Conservation (phyloP, 2,113 vertebrate species). For the Azemiops feae region DNA sequence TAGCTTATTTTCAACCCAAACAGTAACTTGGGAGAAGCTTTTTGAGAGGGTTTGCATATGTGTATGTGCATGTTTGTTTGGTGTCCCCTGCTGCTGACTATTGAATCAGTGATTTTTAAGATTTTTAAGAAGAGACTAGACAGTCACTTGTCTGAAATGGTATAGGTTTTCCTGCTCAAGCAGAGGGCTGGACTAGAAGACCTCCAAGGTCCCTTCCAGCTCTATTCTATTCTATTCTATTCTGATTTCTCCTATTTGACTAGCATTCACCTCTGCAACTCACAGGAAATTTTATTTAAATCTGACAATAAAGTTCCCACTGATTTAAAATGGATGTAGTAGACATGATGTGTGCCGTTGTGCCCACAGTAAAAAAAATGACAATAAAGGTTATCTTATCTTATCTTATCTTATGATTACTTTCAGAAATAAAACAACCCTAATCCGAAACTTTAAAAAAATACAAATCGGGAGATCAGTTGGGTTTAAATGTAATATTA, state of each 20-base stretch:
- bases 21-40: background rate
- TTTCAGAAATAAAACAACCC: background rate
- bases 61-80: background rate
- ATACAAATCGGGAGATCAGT: background rate
- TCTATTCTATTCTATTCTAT: too few relatives aligned
- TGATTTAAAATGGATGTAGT: background rate
- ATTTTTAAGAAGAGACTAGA: too few relatives aligned
- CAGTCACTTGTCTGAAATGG: too few relatives aligned
- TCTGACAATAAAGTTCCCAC: background rate
- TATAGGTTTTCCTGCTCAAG: too few relatives aligned
- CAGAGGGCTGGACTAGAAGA: too few relatives aligned
- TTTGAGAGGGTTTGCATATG: background rate
- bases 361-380: too few relatives aligned
- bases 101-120: background rate
- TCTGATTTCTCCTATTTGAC: background rate
- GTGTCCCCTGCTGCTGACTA: background rate
- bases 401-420: too few relatives aligned
- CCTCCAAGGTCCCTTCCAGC: too few relatives aligned
- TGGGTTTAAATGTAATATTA: background rate
- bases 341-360: too few relatives aligned
- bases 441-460: background rate
- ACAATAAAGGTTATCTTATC: too few relatives aligned
- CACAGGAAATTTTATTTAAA: background rate
- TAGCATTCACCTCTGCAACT: background rate
- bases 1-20: background rate